Evolutionary conservation across 2,797 vertebrate genomes (phyloP), one percentile per base, ranked within the genome.

Genomic region (Syngnathus acus): DNA sequence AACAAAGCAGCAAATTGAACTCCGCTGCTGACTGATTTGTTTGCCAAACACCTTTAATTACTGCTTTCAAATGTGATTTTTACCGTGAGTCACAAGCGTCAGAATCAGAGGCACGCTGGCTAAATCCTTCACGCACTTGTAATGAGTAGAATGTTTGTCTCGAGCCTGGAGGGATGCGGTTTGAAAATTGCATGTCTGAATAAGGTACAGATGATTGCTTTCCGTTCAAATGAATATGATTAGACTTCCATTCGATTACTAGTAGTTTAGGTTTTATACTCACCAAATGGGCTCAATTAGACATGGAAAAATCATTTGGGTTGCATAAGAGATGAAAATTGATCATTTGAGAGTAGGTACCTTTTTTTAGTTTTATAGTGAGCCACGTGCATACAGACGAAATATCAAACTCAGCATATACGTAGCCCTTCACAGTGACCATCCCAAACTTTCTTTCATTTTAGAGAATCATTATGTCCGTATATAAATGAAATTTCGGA

Each of bases 51-150:
- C 57, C 32, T 63, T 60, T 37, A 59, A 77, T 71, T 72, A 68
- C 69, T 73, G 57, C 69, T 65, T 73, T 83, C 76, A 59, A 77
- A 77, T 78, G 75, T 6, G 66, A 80, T 61, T 42, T 77, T 80
- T 74, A 62, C 78, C 16, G 62, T 61, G 55, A 73, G 70, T 26
- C 70, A 59, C 63, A 71, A 67, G 68, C 65, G 70, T 39, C 70
- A 64, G 65, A 75, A 70, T 70, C 68, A n/a, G 39, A 71, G 65
- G 45, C 57, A 14, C 0, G 39, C 47, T 4, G 57, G 68, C 77
- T 68, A 79, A 77, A 79, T 68, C 65, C 38, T 45, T 77, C 68
- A 68, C 73, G 45, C 59, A 11, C 13, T 62, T 62, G 60, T 65
- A 72, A 75, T 72, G 65, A 74, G 51, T 13, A 32, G 45, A 50